phyloP scores from a whole-genome alignment of 2,113 vertebrate species.

The Athene noctua region DNA sequence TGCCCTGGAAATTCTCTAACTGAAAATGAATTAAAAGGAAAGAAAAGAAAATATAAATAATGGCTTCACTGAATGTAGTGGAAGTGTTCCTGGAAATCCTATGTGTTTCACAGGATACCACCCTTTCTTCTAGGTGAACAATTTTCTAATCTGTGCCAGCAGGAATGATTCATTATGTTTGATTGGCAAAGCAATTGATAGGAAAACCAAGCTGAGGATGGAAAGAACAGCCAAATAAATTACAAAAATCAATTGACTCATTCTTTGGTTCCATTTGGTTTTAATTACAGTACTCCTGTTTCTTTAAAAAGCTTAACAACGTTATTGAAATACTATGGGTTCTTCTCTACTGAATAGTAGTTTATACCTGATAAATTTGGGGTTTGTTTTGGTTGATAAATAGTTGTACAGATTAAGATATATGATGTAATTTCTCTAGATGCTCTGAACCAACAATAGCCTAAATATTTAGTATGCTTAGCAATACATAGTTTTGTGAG shows the following conservation, averaged over 20 bases:
- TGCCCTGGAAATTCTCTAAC: background rate
- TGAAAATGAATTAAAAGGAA: background rate
- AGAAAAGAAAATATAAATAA: background rate
- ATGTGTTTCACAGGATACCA: background rate
- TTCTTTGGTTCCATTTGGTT: background rate
- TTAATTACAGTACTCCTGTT: background rate
- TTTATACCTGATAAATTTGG: background rate
- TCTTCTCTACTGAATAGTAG: background rate
- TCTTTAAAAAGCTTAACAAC: background rate
- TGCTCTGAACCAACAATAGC: background rate
- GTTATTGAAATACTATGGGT: background rate
- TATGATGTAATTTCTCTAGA: background rate
- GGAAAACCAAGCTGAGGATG: background rate
- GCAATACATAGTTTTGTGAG: background rate
- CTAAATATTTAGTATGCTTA: background rate
- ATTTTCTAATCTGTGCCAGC: background rate
- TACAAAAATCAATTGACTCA: background rate
- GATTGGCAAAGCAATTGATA: background rate
- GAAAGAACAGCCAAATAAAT: background rate
- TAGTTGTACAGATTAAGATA: background rate
- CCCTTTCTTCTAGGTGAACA: background rate
- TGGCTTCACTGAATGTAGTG: accelerated
- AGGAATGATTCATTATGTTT: background rate
- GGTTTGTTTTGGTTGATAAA: background rate
- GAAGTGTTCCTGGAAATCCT: background rate